Evolutionary conservation across 2,888 invertebrate species (phyloP).

Genomic region (Siphlonurus alternatus): DNA sequence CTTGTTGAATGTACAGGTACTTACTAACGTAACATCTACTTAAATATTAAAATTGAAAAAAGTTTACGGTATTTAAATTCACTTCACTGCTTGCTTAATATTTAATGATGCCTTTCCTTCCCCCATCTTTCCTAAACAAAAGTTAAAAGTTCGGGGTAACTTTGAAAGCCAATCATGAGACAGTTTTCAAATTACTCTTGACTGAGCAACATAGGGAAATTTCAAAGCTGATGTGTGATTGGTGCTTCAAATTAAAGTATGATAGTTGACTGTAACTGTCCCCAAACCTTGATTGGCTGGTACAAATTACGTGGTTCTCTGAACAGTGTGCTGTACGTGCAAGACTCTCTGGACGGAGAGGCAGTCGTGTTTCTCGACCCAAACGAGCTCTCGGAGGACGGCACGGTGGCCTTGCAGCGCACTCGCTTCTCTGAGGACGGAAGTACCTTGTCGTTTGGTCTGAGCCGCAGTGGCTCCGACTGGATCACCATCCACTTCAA

Average conservation of each 20-base stretch:
- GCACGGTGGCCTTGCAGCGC: constrained; percentile 62
- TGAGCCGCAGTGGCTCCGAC: constrained; percentile 88
- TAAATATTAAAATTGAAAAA: neutral
- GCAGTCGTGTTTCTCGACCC: constrained; percentile 86
- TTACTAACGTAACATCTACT: neutral
- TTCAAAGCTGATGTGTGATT: too few species aligned
- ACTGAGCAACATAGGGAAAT: too few species aligned
- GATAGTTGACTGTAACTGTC: too few species aligned
- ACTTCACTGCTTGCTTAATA: too few species aligned
- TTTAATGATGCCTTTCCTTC: too few species aligned
- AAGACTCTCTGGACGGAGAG: constrained; percentile 58
- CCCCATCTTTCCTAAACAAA: too few species aligned
- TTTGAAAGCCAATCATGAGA: too few species aligned
- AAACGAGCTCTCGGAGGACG: constrained; percentile 79
- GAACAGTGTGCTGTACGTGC: constrained; percentile 75
- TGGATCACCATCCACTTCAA: constrained; percentile 84
- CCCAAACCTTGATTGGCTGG: neutral
- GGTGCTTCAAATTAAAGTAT: too few species aligned
- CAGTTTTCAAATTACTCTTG: too few species aligned
- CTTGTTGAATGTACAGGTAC: neutral
- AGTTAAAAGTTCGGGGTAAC: too few species aligned
- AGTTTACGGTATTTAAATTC: too few species aligned
- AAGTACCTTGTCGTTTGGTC: constrained; percentile 71
- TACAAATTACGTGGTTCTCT: constrained; percentile 4
- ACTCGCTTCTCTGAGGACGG: constrained; percentile 82